phyloP scores from a whole-genome alignment of 2,888 invertebrate species.

The Oligia strigilis region DNA sequence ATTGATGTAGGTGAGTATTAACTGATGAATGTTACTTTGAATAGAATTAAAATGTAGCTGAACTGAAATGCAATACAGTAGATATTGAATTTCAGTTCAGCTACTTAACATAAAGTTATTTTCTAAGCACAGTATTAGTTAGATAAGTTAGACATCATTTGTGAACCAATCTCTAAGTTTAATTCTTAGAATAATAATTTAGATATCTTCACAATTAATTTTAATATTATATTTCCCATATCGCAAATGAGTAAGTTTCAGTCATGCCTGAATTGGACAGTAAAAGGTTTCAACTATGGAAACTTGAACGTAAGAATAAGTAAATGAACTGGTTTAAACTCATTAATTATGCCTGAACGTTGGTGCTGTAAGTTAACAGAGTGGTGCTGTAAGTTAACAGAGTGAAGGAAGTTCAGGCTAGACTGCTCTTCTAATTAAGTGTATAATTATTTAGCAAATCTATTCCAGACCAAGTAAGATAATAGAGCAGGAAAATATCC shows the following conservation, averaged over 20 bases:
- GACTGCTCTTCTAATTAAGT: slow-evolving; percentile 32
- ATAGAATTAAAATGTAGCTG: neutral
- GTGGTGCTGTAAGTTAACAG: slow-evolving; percentile 22
- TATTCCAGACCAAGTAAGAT: neutral
- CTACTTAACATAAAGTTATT: neutral
- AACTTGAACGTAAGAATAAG: slow-evolving; percentile 53
- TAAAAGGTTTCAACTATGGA: slow-evolving; percentile 35
- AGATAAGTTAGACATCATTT: neutral
- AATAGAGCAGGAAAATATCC: slow-evolving; percentile 2
- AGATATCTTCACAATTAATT: neutral
- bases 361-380: slow-evolving; percentile 39
- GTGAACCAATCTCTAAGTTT: neutral
- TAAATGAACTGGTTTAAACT: slow-evolving; percentile 56
- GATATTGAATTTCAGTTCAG: no score
- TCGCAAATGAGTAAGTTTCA: slow-evolving; percentile 25
- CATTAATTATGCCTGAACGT: slow-evolving; percentile 49
- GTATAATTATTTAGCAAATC: slow-evolving; percentile 22
- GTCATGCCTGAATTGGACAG: slow-evolving; percentile 19
- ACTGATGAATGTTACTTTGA: neutral
- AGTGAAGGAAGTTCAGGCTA: slow-evolving; percentile 23
- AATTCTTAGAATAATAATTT: neutral
- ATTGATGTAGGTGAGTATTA: slow-evolving; percentile 58
- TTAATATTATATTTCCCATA: neutral
- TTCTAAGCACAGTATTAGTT: no score
- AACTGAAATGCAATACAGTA: neutral